Evolutionary conservation across 2,888 invertebrate genomes (phyloP), one percentile per base, ranked within the genome.

Genomic region (Eumerus sabulonum): DNA sequence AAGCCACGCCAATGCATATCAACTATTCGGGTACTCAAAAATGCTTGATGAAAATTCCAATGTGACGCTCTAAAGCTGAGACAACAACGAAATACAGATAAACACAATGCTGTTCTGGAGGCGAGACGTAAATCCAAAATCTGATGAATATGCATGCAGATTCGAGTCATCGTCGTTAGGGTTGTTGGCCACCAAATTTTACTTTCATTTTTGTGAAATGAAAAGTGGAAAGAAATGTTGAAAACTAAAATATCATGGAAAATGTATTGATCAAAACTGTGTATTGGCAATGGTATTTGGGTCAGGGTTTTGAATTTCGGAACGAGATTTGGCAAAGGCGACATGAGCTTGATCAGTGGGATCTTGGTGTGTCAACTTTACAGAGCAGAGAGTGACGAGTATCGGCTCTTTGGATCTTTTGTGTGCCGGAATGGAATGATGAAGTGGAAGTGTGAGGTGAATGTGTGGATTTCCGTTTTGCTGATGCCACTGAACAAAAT

Each of bases 401-500:
- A 57, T 66, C 59, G 51, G 38, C 51, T 18, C 4, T 9, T 71
- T 56, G 9, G 19, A 13, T 16, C 3, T 27, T 27, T 27, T 44
- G 38, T 38, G 47, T 54, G 35, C 44, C 54, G 35, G 42, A 54
- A 67, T 62, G 44, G 57, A 17, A 45, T 60, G 45, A 35, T 35
- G 14, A 57, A 54, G 62, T 27, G 27, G 27, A 27, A 27, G 2
- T 27, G 27, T 27, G 27, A 27, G 27, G 2, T 27, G 59, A 45
- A n/a, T n/a, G 45, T 53, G 40, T 44, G 56, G 13, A 36, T 62
- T 71, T 66, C 35, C 53, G 56, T 51, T 48, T 38, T 38, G 19
- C 19, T 57, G 19, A 27, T 57, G 56, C 27, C 16, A 9, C 35
- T 57, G 53, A 85, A 86, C 85, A 82, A 85, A 86, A 88, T 85